Percentiles rank a stretch among this genome's conserved stretches.
Evolutionary conservation across 1,140 invertebrate species (phyloP).

Genomic region (Pseudomyrmex dendroicus): DNA sequence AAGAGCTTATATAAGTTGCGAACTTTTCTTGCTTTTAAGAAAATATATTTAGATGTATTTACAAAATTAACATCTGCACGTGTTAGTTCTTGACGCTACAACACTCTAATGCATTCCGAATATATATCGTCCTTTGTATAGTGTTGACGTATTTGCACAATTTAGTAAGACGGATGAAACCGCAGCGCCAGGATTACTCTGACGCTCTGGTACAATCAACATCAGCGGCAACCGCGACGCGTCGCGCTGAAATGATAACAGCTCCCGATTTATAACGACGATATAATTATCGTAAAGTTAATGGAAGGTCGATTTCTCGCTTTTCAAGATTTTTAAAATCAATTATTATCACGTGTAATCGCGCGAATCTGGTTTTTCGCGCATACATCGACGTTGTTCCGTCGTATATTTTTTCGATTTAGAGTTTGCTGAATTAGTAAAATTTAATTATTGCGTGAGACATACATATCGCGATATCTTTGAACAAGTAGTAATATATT

Average conservation of each 20-base stretch:
- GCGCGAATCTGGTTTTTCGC: too few species aligned
- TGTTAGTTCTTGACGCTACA: background rate
- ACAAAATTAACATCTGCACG: background rate
- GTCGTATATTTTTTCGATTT: background rate
- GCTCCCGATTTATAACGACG: slow-evolving; percentile 28
- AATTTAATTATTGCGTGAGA: slow-evolving; percentile 22
- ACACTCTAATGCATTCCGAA: background rate
- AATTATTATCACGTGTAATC: too few species aligned
- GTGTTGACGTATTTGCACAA: slow-evolving; percentile 11
- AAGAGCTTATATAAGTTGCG: too few species aligned
- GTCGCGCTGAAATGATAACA: background rate
- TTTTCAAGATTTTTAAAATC: background rate
- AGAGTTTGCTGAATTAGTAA: slow-evolving; percentile 2
- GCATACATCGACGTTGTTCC: too few species aligned
- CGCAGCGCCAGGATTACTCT: slow-evolving; percentile 14
- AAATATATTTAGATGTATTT: too few species aligned
- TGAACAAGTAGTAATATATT: background rate
- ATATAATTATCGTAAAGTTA: slow-evolving; percentile 27
- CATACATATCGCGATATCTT: background rate
- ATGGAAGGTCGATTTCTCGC: background rate
- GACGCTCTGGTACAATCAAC: slow-evolving; percentile 29
- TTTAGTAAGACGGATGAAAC: slow-evolving; percentile 32
- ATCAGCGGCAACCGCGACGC: slow-evolving; percentile 15
- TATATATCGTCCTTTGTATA: slow-evolving; percentile 5
- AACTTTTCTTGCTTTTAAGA: too few species aligned